Evolutionary conservation across 2,113 vertebrate species (phyloP), one percentile per base, ranked within the genome.

Genomic region (Ameiurus melas): DNA sequence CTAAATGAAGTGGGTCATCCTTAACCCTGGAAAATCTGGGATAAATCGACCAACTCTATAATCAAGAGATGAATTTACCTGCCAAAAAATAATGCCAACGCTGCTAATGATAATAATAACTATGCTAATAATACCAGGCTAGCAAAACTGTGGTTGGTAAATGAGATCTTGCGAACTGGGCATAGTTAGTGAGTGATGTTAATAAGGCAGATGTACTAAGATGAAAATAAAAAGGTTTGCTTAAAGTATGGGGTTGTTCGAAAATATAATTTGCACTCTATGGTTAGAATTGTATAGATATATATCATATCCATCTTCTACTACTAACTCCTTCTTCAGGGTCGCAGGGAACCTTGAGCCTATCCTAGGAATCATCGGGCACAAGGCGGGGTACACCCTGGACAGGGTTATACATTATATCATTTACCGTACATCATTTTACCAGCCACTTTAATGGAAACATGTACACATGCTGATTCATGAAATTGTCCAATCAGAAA

Each of bases 1-100:
- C 57, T 43, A 30, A 83, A 53, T 12, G 58, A 91, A 90, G 64
- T 89, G 84, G 89, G 90, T 89, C 86, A 88, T 86, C 64, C 33
- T 81, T 70, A 85, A 58, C 79, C 80, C 79, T 70, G n/a, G 62
- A 86, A 80, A 66, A 89, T 91, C 86, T 90, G 62, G 88, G 84
- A 88, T 88, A 58, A 84, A 73, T 80, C 57, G 55, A 20, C n/a
- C 20, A n/a, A 33, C 39, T 30, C 55, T 20, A 43, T 22, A 12
- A 25, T 75, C 71, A 43, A 10, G 20, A 22, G 17, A 39, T 3
- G 7, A 43, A 73, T 73, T 39, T 7, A 39, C 8, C 36, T 1
- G 22, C 2, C 33, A 2, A 22, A 6, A 33, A 47, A 68, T 36
- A 55, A 55, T 16, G 47, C 30, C 70, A 85, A n/a, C 53, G 17